Conservation (phyloP, 2,888 invertebrate genomes). For the Palloptera scutellata region DNA sequence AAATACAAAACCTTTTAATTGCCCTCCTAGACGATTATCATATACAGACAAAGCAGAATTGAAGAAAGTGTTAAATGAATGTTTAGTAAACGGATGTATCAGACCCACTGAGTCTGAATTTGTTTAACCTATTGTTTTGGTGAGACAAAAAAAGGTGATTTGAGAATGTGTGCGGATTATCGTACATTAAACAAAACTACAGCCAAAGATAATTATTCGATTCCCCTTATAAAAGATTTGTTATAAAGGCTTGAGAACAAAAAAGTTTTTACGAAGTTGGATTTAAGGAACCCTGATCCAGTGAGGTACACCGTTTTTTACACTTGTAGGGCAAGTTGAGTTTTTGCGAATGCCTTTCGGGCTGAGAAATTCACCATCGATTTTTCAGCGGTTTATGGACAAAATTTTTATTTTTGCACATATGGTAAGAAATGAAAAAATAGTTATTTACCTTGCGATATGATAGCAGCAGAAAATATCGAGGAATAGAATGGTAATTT, state of each 20-base stretch:
- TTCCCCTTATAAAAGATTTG: slow-evolving; percentile 16
- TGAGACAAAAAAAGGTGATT: slow-evolving; percentile 3
- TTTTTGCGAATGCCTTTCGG: slow-evolving; percentile 12
- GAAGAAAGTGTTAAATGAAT: slow-evolving; percentile 22
- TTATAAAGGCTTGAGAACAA: slow-evolving; percentile 8
- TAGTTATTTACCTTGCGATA: slow-evolving; percentile 11
- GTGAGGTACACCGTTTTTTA: slow-evolving; percentile 7
- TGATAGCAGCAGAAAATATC: slow-evolving; percentile 7
- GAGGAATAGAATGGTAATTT: neutral
- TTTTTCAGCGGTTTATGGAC: neutral
- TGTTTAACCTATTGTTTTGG: slow-evolving; percentile 29
- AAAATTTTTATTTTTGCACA: slow-evolving; percentile 12
- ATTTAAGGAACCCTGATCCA: slow-evolving; percentile 5
- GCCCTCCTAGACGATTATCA: slow-evolving; percentile 24
- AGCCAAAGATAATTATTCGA: slow-evolving; percentile 10
- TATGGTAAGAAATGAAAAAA: slow-evolving; percentile 7
- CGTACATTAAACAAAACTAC: slow-evolving; percentile 14
- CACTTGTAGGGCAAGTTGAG: slow-evolving; percentile 8
- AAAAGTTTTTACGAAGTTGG: slow-evolving; percentile 9
- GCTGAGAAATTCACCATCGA: slow-evolving; percentile 3
- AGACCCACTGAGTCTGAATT: slow-evolving; percentile 21
- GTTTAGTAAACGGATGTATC: slow-evolving; percentile 19
- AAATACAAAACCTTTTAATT: slow-evolving; percentile 20
- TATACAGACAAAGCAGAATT: slow-evolving; percentile 22
- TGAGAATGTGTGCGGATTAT: slow-evolving; percentile 18